These are phyloP conservation scores for Sarcophaga rosellei DNA, from an alignment of 2,888 invertebrate genomes.

Conservation along the genomic window DNA sequence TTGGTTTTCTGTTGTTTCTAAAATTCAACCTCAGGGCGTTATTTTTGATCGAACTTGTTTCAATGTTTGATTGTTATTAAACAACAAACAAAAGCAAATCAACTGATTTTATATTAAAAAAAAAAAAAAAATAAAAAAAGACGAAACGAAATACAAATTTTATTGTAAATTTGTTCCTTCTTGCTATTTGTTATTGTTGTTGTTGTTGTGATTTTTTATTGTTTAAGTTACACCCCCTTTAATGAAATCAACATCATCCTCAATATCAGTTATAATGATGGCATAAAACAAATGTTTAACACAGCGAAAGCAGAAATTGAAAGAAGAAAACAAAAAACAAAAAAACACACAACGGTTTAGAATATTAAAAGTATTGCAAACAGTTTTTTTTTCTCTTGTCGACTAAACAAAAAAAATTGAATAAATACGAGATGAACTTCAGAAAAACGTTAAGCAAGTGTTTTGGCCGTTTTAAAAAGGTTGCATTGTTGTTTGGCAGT, in stretches of 20 bases:
- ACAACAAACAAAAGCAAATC: slow-evolving; percentile 59
- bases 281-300: slow-evolving; percentile 38
- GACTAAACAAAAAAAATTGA: background rate
- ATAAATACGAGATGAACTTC: slow-evolving; percentile 50
- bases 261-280: slow-evolving; percentile 49
- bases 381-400: background rate
- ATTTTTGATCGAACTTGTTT: slow-evolving; percentile 77
- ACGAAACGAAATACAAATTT: no score
- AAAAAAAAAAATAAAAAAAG: background rate
- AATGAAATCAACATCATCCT: slow-evolving; percentile 61
- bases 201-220: slow-evolving; percentile 59
- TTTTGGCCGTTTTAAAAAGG: slow-evolving; percentile 43
- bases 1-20: background rate
- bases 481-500: slow-evolving; percentile 36
- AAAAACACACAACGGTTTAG: slow-evolving; percentile 32
- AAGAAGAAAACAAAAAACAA: background rate
- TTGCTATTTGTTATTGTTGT: slow-evolving; percentile 38
- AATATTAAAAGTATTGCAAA: slow-evolving; percentile 48
- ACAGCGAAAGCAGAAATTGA: background rate
- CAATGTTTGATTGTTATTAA: slow-evolving; percentile 77
- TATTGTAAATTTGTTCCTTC: background rate
- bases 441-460: slow-evolving; percentile 58
- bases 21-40: slow-evolving; percentile 68
- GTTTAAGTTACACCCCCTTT: slow-evolving; percentile 67
- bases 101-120: background rate